A percentile compares a stretch with the other conserved stretches of the same genome.
phyloP scores from a whole-genome alignment of 2,113 vertebrate genomes.

The Corythoichthys haematopterus region DNA sequence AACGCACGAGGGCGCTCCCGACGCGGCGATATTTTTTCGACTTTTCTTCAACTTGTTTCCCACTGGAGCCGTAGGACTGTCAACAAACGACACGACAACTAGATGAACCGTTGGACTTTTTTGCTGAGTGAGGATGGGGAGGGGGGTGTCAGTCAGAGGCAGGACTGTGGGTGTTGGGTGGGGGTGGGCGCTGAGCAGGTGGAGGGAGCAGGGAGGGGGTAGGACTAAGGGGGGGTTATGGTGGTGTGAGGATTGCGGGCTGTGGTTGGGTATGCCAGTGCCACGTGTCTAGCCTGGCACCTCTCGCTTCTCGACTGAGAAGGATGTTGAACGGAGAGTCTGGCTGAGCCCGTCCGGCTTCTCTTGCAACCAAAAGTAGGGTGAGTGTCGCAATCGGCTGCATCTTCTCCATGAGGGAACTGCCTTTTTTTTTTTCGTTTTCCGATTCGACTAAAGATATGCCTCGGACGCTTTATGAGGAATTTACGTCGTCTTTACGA shows the following conservation, averaged over 20 bases:
- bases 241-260: slow-evolving; percentile 73
- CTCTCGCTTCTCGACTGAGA: slow-evolving; percentile 62
- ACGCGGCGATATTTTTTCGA: neutral
- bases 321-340: slow-evolving; percentile 67
- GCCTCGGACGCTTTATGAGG: neutral
- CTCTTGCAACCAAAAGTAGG: slow-evolving; percentile 63
- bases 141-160: slow-evolving; percentile 39
- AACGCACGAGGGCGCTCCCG: neutral
- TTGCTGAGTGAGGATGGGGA: slow-evolving; percentile 32
- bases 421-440: slow-evolving; percentile 4
- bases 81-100: slow-evolving; percentile 52
- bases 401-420: slow-evolving; percentile 45
- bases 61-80: slow-evolving; percentile 21
- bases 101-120: slow-evolving; percentile 56
- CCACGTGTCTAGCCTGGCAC: slow-evolving; percentile 74
- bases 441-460: neutral
- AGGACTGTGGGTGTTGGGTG: slow-evolving; percentile 44
- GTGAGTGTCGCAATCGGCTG: slow-evolving; percentile 66
- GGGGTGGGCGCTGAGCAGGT: slow-evolving; percentile 44
- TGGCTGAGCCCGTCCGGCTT: slow-evolving; percentile 62
- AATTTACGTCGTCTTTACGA: neutral
- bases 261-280: slow-evolving; percentile 76
- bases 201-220: slow-evolving; percentile 39
- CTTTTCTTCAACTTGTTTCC: slow-evolving; percentile 18
- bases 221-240: slow-evolving; percentile 39